Base-by-base conservation (phyloP, 1,140 invertebrate species). In the Patella vulgata region DNA sequence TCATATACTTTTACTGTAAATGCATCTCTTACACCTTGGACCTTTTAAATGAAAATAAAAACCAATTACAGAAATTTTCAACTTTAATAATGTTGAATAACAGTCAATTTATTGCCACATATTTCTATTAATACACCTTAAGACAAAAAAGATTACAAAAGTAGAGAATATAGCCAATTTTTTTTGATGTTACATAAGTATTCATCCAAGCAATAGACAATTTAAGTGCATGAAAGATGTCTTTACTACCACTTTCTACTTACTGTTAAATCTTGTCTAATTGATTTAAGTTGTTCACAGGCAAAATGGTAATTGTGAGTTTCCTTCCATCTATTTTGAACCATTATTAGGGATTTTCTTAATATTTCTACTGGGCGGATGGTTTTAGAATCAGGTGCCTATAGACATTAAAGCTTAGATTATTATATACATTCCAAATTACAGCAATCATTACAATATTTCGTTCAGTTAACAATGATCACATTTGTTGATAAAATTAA, bases 1-100 rank as follows among this genome's bases (percentile, higher is more conserved):
- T 99, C 97, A 86, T 99, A 99, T 12, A 99, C 97, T 77, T 93
- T 88, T 23, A 98, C 91, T 48, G 96, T 98, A 82, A 99, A 98
- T 61, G 88, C 87, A 86, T 97, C 93, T 73, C 96, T 85, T 72
- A 99, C 90, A 78, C 96, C 94, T 89, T 99, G 97, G 43, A 98
- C 92, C 92, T 93, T 72, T 63, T 79, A 82, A 68, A 51, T 68
- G 25, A 5, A 55, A 6, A 17, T 48, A 25, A 47, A 33, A 40
- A 17, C 4, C 3, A 36, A n/a, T 27, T 11, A 25, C 33, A 40
- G 31, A 9, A 55, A 54, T 14, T 11, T 40, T n/a, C n/a, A n/a
- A n/a, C n/a, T n/a, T n/a, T n/a, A n/a, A n/a, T n/a, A n/a, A n/a
- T n/a, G n/a, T n/a, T n/a, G n/a, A n/a, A n/a, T n/a, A n/a, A n/a